phyloP scores from a whole-genome alignment of 2,113 vertebrate genomes.

The Scartelaos histophorus region DNA sequence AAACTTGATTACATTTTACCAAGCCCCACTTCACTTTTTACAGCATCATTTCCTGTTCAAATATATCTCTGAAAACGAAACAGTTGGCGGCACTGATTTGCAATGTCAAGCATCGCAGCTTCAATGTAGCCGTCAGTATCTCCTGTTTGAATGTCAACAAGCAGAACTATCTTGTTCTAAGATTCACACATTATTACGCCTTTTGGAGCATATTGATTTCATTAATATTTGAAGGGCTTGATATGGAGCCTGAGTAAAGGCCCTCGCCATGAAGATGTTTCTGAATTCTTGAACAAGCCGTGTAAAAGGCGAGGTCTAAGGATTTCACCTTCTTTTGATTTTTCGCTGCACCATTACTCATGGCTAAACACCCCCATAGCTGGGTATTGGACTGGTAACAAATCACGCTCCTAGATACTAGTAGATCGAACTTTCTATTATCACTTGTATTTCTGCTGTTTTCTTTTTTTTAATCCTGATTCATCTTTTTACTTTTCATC shows the following conservation, averaged over 20 bases:
- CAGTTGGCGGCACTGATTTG: conserved; percentile 56
- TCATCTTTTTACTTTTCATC: background rate
- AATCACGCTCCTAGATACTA: no score
- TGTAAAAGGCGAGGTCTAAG: background rate
- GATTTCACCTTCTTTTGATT: conserved; percentile 12
- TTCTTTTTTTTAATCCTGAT: background rate
- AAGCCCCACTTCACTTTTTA: conserved; percentile 18
- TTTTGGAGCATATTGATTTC: conserved; percentile 49
- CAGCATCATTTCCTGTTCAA: conserved; percentile 45
- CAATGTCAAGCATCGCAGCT: conserved; percentile 22
- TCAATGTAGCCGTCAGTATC: conserved; percentile 33
- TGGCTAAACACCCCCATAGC: conserved; percentile 29
- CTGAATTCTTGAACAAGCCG: conserved; percentile 14
- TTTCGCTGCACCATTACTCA: conserved; percentile 26
- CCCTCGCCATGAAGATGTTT: conserved; percentile 1
- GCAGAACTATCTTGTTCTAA: conserved; percentile 20
- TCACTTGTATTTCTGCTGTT: background rate
- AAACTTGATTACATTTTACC: background rate
- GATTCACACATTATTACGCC: conserved; percentile 30
- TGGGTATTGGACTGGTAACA: background rate
- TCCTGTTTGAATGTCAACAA: conserved; percentile 28
- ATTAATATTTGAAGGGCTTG: conserved; percentile 41
- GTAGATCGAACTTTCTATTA: no score
- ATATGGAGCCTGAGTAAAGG: background rate
- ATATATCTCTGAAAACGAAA: conserved; percentile 45